Percentiles rank a stretch among this genome's conserved stretches.
Evolutionary conservation across 2,797 vertebrate genomes (phyloP).

Genomic region (Lagocephalus sceleratus): DNA sequence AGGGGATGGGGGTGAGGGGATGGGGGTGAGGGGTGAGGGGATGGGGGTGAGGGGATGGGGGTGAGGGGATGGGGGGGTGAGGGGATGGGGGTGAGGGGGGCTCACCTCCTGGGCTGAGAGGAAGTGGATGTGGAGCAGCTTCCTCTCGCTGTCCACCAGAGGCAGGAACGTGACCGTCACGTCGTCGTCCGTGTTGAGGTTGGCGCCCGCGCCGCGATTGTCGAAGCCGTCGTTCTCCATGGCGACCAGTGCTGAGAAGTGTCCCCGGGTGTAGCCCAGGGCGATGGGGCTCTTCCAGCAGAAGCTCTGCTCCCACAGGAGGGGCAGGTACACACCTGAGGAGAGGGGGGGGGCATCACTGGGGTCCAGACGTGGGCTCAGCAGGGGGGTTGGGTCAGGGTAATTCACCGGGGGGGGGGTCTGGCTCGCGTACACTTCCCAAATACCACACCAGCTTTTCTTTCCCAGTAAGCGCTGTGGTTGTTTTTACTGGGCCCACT

Average conservation of each 20-base stretch:
- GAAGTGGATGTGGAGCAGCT: conserved; percentile 95
- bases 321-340: conserved; percentile 92
- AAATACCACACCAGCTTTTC: conserved; percentile 16
- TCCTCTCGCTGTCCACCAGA: conserved; percentile 95
- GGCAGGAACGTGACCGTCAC: conserved; percentile 95
- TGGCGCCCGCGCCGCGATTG: conserved; percentile 96
- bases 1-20: background rate
- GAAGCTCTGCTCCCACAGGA: conserved; percentile 98
- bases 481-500: conserved; percentile 53
- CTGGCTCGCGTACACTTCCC: conserved; percentile 8
- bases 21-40: conserved; percentile 70
- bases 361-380: no score
- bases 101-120: conserved; percentile 95
- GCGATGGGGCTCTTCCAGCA: conserved; percentile 99
- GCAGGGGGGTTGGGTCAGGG: no score
- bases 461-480: conserved; percentile 36
- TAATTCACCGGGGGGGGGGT: no score
- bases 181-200: conserved; percentile 95
- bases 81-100: background rate
- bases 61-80: background rate
- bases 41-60: conserved; percentile 88
- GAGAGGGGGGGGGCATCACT: no score
- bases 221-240: conserved; percentile 98
- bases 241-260: conserved; percentile 97
- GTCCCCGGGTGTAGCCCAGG: conserved; percentile 95